phyloP scores from a whole-genome alignment of 1,140 invertebrate genomes.

The Atta texana region DNA sequence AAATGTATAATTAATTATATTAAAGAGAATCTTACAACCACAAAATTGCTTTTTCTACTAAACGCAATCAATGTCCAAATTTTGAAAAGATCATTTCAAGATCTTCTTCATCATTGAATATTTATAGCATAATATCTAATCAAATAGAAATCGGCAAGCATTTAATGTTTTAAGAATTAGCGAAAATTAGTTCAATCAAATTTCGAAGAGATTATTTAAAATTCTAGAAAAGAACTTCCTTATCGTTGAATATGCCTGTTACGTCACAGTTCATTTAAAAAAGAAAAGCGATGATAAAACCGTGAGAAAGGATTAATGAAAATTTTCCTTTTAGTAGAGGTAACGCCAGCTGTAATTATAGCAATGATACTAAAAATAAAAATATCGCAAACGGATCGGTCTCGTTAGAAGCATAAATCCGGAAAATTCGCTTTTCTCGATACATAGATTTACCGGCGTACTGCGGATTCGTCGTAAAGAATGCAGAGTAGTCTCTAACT shows the following conservation, averaged over 20 bases:
- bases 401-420: slow-evolving; percentile 40
- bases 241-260: background rate
- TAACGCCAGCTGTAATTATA: background rate
- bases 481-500: slow-evolving; percentile 40
- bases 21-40: no score
- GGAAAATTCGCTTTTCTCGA: slow-evolving; percentile 6
- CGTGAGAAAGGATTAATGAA: slow-evolving; percentile 5
- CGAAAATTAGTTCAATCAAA: no score
- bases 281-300: background rate
- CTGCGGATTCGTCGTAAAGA: slow-evolving; percentile 53
- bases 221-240: background rate
- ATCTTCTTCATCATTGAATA: no score
- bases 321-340: background rate
- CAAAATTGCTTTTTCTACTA: no score
- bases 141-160: no score
- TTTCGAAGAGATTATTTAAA: background rate
- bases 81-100: no score
- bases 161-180: no score
- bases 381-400: background rate
- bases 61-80: no score
- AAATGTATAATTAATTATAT: no score
- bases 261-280: background rate
- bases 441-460: slow-evolving; percentile 45
- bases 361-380: slow-evolving; percentile 17
- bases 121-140: no score